These are phyloP conservation scores for Calameuta filiformis DNA, from an alignment of 2,888 invertebrate species.

Conservation along the genomic window DNA sequence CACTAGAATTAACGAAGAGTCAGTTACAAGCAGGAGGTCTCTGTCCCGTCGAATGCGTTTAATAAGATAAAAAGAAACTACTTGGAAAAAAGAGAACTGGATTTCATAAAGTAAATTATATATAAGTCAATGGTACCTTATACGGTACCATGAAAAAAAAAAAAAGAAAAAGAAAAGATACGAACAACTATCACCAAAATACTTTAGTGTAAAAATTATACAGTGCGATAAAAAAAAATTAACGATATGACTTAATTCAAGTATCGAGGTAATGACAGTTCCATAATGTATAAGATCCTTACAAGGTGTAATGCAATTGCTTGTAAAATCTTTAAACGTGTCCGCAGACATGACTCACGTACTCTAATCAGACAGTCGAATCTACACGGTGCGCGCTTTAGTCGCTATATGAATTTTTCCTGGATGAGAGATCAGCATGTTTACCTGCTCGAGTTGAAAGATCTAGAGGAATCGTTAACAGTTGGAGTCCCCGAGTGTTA, in stretches of 20 bases:
- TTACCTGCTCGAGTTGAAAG: not conserved
- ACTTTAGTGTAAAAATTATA: no score
- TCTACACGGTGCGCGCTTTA: not conserved
- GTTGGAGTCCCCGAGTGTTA: not conserved
- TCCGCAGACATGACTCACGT: not conserved
- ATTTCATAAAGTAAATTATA: not conserved
- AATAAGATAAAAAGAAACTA: not conserved
- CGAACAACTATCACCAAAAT: no score
- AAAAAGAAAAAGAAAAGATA: no score
- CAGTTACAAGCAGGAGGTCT: not conserved
- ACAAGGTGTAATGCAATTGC: not conserved
- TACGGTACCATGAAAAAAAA: not conserved
- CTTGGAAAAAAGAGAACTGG: not conserved
- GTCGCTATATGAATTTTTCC: not conserved
- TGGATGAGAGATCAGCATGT: not conserved
- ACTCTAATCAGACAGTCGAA: not conserved
- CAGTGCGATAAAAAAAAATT: no score
- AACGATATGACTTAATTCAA: not conserved
- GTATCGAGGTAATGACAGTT: not conserved
- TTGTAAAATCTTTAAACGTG: not conserved
- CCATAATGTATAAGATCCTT: not conserved
- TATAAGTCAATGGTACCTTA: not conserved
- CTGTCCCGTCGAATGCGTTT: not conserved
- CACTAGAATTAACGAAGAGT: not conserved
- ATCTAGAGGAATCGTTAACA: not conserved